Conservation (phyloP, 2,888 invertebrate genomes). For the Harmothoe impar region DNA sequence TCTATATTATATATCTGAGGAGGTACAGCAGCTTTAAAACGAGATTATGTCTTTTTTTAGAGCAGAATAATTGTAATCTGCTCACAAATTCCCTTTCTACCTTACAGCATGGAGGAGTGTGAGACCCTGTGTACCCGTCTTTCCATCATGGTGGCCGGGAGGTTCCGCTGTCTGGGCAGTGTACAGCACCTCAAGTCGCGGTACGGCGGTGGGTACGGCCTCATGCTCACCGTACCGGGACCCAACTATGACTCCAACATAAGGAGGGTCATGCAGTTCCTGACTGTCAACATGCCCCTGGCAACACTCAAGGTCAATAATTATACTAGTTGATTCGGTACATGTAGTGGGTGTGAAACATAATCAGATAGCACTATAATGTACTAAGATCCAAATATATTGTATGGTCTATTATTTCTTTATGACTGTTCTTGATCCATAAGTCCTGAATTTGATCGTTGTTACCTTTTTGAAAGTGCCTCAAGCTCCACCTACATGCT, state of each 20-base stretch:
- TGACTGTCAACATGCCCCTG: conserved; percentile 40
- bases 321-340: too few species aligned
- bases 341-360: neutral
- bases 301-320: conserved; percentile 62
- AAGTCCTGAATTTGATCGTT: too few species aligned
- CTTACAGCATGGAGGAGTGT: conserved; percentile 66
- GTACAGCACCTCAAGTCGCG: conserved; percentile 64
- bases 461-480: too few species aligned
- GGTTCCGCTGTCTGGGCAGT: conserved; percentile 64
- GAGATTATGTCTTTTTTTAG: too few species aligned
- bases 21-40: too few species aligned
- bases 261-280: conserved; percentile 42
- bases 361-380: neutral
- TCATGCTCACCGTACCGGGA: conserved; percentile 53
- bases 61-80: too few species aligned
- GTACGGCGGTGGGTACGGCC: conserved; percentile 64
- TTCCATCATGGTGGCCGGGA: conserved; percentile 64
- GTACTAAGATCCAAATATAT: too few species aligned
- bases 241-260: conserved; percentile 59
- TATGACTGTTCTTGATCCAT: too few species aligned
- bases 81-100: neutral
- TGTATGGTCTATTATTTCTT: too few species aligned
- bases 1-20: too few species aligned
- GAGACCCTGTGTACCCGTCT: conserved; percentile 63
- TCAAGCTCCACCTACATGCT: too few species aligned